Percentiles rank a stretch among this genome's conserved stretches.
Conservation (phyloP, 1,140 invertebrate species). For the Sminthurides bifidus region DNA sequence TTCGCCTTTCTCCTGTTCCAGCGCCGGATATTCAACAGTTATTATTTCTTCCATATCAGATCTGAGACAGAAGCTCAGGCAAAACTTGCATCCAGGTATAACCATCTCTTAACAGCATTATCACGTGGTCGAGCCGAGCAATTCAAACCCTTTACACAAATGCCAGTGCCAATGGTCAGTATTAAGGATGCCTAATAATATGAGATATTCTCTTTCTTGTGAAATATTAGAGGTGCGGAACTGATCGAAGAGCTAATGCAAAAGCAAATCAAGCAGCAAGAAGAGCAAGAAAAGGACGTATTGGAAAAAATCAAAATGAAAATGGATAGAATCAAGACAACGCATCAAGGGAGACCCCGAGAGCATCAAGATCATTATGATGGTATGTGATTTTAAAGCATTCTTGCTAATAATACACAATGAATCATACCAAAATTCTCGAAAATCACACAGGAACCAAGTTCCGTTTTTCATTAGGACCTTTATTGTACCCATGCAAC, state of each 20-base stretch:
- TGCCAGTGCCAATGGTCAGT: not conserved
- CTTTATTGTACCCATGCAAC: no score
- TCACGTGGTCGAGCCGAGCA: no score
- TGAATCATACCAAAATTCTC: not conserved
- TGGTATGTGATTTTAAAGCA: constrained; percentile 48
- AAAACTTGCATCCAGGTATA: constrained; percentile 71
- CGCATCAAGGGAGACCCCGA: constrained; percentile 48
- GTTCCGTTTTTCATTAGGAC: no score
- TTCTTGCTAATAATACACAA: not conserved
- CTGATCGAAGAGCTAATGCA: constrained; percentile 79
- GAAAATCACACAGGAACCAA: no score
- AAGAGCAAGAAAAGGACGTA: constrained; percentile 70
- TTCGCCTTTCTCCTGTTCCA: constrained; percentile 87
- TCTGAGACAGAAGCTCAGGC: constrained; percentile 82
- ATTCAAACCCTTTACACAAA: no score
- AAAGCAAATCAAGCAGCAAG: constrained; percentile 75
- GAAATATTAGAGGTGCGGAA: constrained; percentile 65
- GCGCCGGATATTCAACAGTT: constrained; percentile 78
- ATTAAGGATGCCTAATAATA: no score
- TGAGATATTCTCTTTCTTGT: not conserved
- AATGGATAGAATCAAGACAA: constrained; percentile 90
- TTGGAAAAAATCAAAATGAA: constrained; percentile 89
- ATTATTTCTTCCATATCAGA: constrained; percentile 88
- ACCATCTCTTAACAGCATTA: not conserved
- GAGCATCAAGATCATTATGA: constrained; percentile 50